Conservation (phyloP, 1,140 invertebrate species). For the Plodia interpunctella region DNA sequence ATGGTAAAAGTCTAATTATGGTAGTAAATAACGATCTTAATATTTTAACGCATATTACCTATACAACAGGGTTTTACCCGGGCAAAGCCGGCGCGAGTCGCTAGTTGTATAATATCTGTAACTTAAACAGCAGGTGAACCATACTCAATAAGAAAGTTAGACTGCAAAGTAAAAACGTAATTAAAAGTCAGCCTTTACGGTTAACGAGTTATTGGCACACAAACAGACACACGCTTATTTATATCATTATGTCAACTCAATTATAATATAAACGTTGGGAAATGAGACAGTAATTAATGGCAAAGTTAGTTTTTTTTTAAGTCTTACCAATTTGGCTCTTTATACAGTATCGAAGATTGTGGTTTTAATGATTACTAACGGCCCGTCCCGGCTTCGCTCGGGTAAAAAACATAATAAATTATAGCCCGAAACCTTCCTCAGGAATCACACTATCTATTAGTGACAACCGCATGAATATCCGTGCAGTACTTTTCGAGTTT, state of each 20-base stretch:
- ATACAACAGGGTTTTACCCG: no score
- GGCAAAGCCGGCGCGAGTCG: no score
- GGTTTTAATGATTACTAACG: not conserved
- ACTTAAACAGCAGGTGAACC: not conserved
- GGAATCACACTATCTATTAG: no score
- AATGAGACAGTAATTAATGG: not conserved
- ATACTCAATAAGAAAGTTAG: not conserved
- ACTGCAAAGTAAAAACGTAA: not conserved
- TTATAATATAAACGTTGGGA: not conserved
- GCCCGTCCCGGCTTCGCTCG: no score
- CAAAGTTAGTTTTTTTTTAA: not conserved
- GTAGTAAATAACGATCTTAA: no score
- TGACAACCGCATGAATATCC: no score
- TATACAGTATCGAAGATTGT: not conserved
- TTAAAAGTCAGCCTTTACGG: not conserved
- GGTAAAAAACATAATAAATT: no score
- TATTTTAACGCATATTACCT: no score
- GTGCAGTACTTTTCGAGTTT: no score
- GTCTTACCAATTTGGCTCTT: not conserved
- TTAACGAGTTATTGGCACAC: not conserved
- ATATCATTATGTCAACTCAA: conserved; percentile 4
- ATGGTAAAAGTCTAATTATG: no score
- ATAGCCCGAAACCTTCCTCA: no score
- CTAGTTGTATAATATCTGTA: no score
- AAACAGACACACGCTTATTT: not conserved